A percentile compares a stretch with the other conserved stretches of the same genome.
phyloP scores from a whole-genome alignment of 2,797 vertebrate species.

The Sebastes kiyomatsui region DNA sequence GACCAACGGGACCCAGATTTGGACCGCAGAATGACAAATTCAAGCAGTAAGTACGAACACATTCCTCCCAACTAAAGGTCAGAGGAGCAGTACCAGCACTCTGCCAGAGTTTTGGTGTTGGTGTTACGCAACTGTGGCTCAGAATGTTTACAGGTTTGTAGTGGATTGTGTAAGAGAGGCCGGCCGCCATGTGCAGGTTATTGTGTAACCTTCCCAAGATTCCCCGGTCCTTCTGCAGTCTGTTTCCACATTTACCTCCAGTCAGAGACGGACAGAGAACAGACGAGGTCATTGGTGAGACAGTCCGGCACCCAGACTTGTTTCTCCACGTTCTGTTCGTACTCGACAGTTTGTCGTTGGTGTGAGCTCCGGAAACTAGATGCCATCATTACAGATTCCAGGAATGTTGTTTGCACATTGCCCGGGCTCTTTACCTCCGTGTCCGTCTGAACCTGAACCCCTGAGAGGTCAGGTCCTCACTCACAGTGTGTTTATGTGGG shows the following conservation, averaged over 20 bases:
- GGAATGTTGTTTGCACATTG: conserved; percentile 2
- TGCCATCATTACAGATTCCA: conserved; percentile 22
- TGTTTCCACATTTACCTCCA: conserved; percentile 35
- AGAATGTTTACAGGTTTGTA: conserved; percentile 60
- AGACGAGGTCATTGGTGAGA: conserved; percentile 64
- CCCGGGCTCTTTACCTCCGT: not conserved
- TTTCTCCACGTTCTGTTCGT: conserved; percentile 24
- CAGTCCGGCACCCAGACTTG: conserved; percentile 7
- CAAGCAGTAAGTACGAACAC: conserved; percentile 90
- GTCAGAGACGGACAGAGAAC: conserved; percentile 31
- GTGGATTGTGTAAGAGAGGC: conserved; percentile 48
- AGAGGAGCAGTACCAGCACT: not conserved
- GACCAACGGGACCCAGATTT: conserved; percentile 94
- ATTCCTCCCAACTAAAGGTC: conserved; percentile 34
- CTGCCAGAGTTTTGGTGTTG: conserved; percentile 27
- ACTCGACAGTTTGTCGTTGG: conserved; percentile 25
- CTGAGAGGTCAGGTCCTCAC: conserved; percentile 2
- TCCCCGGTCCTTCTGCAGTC: conserved; percentile 7
- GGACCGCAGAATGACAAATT: conserved; percentile 96
- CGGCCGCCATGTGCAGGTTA: conserved; percentile 7
- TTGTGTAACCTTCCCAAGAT: conserved; percentile 54
- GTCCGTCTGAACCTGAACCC: not conserved
- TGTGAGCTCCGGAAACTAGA: conserved; percentile 32
- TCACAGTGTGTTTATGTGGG: not conserved
- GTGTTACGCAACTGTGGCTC: conserved; percentile 62